A percentile compares a stretch with the other conserved stretches of the same genome.
phyloP scores from a whole-genome alignment of 1,140 invertebrate genomes.

The Archivesica marissinica region DNA sequence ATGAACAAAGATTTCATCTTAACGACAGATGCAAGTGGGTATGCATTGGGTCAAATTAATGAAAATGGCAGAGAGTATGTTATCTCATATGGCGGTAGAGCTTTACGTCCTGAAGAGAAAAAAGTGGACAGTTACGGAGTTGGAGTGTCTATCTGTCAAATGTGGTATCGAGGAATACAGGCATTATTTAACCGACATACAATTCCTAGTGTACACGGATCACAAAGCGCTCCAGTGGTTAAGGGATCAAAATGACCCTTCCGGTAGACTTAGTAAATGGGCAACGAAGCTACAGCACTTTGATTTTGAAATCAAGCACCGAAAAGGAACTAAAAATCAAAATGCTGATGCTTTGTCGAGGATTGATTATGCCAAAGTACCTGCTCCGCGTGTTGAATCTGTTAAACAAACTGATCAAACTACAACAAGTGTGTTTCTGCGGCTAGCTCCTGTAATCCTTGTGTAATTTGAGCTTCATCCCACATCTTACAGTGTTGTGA shows the following conservation, averaged over 20 bases:
- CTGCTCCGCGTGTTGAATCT: too few relatives aligned
- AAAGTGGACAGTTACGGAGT: constrained; percentile 54
- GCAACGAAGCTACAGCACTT: not conserved
- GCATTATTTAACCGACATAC: constrained; percentile 45
- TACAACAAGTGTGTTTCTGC: not conserved
- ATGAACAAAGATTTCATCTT: constrained; percentile 68
- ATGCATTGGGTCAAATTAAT: constrained; percentile 75
- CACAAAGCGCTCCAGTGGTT: not conserved
- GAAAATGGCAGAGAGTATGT: constrained; percentile 75
- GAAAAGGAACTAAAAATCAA: not conserved
- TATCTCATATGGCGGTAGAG: constrained; percentile 84
- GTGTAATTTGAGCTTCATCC: too few relatives aligned
- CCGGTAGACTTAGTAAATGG: not conserved
- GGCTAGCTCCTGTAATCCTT: too few relatives aligned
- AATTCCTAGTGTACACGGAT: constrained; percentile 7
- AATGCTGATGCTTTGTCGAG: constrained; percentile 36
- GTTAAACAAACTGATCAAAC: not conserved
- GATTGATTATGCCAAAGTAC: not conserved
- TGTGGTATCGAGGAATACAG: constrained; percentile 52
- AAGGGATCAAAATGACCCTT: constrained; percentile 4
- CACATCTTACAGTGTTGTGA: not conserved
- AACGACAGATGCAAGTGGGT: constrained; percentile 68
- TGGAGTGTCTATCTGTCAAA: constrained; percentile 62
- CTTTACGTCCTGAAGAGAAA: constrained; percentile 71
- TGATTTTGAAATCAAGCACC: not conserved